Evolutionary conservation across 2,113 vertebrate genomes (phyloP).

Genomic region (Panthera uncia): DNA sequence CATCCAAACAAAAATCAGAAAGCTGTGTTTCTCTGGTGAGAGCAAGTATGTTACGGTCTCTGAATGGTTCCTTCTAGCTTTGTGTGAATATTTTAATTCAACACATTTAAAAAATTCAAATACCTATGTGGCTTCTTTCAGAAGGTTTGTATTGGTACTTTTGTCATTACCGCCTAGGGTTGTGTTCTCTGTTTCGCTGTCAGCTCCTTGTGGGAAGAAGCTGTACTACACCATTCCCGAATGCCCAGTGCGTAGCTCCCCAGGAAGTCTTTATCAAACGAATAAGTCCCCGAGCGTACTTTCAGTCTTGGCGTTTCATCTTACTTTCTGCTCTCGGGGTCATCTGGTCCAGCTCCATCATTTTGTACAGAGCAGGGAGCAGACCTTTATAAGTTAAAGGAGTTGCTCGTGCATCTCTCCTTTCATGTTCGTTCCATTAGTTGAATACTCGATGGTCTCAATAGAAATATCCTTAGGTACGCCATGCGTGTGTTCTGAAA

Average conservation of each 20-base stretch:
- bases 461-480: background rate
- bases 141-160: conserved; percentile 42
- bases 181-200: background rate
- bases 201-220: background rate
- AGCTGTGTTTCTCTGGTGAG: conserved; percentile 72
- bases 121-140: background rate
- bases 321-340: background rate
- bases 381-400: background rate
- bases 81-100: conserved; percentile 46
- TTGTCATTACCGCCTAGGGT: background rate
- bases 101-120: conserved; percentile 1
- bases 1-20: conserved; percentile 3
- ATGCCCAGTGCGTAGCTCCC: too few relatives aligned
- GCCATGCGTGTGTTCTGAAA: background rate
- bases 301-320: background rate
- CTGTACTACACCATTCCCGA: background rate
- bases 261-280: background rate
- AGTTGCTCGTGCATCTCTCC: background rate
- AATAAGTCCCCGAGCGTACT: background rate
- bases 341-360: background rate
- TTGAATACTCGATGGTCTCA: conserved; percentile 10
- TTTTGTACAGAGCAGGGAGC: background rate
- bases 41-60: conserved; percentile 75
- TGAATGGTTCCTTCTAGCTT: conserved; percentile 65
- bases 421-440: background rate